A percentile compares a stretch with the other conserved stretches of the same genome.
These are phyloP conservation scores for Corythornis madagascariensis DNA, from an alignment of 2,113 vertebrate species.

Conservation along the genomic window DNA sequence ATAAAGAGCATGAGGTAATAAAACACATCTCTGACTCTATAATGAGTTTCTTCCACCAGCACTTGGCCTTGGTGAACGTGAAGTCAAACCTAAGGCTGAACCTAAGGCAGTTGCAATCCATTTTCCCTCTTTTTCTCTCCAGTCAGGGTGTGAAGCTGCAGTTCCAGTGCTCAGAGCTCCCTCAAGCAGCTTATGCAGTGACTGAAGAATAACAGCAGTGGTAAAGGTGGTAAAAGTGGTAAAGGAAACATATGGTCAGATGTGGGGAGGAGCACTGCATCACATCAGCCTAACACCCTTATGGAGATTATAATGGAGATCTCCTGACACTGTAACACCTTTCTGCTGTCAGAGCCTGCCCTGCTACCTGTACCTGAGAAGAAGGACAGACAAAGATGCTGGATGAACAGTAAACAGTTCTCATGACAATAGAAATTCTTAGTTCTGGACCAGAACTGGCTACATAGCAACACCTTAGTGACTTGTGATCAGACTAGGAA, in stretches of 20 bases:
- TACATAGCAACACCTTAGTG: neutral
- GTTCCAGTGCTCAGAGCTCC: neutral
- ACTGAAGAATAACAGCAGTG: neutral
- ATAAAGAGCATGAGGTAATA: neutral
- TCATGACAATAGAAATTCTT: neutral
- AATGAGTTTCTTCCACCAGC: neutral
- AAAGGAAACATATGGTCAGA: slow-evolving; percentile 4
- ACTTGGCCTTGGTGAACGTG: neutral
- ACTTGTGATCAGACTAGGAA: neutral
- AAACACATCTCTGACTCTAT: neutral
- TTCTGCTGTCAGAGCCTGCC: neutral
- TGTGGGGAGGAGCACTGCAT: neutral
- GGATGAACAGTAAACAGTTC: neutral
- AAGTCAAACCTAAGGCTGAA: neutral
- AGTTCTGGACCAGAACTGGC: neutral
- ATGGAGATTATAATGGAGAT: neutral
- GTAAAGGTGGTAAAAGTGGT: slow-evolving; percentile 1
- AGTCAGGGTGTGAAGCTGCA: neutral
- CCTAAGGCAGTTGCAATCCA: neutral
- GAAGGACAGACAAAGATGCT: neutral
- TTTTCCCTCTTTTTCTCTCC: neutral
- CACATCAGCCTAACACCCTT: neutral
- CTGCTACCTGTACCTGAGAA: neutral
- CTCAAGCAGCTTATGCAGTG: neutral
- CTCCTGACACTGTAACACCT: neutral